These are phyloP conservation scores for Zoanthus sociatus DNA, from an alignment of 92 coral and sea anemone genomes.

Conservation along the genomic window DNA sequence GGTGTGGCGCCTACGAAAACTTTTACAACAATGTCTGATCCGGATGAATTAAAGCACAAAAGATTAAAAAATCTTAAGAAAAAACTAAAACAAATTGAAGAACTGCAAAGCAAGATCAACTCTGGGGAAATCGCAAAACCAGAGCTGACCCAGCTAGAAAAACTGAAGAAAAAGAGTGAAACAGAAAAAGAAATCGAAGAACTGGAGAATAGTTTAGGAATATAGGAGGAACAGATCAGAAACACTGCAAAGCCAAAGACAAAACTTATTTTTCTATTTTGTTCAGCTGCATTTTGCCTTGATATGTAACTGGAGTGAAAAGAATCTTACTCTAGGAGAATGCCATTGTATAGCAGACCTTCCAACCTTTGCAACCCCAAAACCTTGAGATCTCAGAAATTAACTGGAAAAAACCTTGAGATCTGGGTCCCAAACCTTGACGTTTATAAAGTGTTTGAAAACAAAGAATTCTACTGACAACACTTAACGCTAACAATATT, in stretches of 20 bases:
- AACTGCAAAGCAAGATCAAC: slow-evolving; percentile 87
- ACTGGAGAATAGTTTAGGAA: slow-evolving; percentile 51
- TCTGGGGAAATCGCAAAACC: slow-evolving; percentile 85
- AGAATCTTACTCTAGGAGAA: no score
- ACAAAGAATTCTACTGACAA: no score
- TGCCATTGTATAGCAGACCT: no score
- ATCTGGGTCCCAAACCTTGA: no score
- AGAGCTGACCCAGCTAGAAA: slow-evolving; percentile 85
- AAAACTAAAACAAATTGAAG: slow-evolving; percentile 95
- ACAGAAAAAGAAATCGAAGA: slow-evolving; percentile 81
- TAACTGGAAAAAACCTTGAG: no score
- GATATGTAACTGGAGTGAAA: no score
- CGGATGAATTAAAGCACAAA: slow-evolving; percentile 80
- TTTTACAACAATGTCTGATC: slow-evolving; percentile 66
- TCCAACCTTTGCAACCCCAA: no score
- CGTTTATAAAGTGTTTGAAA: no score
- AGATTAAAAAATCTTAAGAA: slow-evolving; percentile 88
- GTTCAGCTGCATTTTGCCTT: no score
- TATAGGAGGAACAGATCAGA: slow-evolving; percentile 7
- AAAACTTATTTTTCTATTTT: no score
- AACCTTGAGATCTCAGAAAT: no score
- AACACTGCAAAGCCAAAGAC: not conserved
- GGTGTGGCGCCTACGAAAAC: slow-evolving; percentile 66
- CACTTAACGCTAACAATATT: no score
- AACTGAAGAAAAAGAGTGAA: slow-evolving; percentile 75